A percentile compares a stretch with the other conserved stretches of the same genome.
phyloP scores from a whole-genome alignment of 2,113 vertebrate species.

The Dermatemys mawii region DNA sequence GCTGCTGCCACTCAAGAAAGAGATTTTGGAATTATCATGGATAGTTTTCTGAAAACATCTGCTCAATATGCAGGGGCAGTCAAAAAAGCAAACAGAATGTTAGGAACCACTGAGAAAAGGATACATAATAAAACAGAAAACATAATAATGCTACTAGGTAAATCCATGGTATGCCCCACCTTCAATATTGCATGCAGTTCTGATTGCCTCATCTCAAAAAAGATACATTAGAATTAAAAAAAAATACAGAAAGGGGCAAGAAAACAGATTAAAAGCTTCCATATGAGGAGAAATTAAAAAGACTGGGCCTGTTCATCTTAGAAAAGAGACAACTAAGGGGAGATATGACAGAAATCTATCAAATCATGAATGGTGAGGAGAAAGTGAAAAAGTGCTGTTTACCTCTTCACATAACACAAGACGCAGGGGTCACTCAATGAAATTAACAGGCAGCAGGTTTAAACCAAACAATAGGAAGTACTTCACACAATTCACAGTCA shows the following conservation, averaged over 20 bases:
- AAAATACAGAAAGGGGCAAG: background rate
- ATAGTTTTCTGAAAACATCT: background rate
- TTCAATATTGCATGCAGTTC: background rate
- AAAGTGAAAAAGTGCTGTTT: background rate
- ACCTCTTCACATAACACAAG: background rate
- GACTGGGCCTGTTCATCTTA: background rate
- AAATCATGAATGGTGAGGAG: background rate
- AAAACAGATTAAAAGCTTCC: background rate
- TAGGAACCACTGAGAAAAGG: background rate
- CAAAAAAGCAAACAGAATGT: background rate
- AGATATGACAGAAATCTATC: background rate
- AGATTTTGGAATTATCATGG: background rate
- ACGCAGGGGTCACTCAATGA: background rate
- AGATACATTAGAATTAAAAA: background rate
- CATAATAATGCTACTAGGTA: background rate
- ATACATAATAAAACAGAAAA: background rate
- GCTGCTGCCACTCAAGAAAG: background rate
- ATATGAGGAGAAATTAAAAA: background rate
- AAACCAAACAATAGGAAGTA: background rate
- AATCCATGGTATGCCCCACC: background rate
- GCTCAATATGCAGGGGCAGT: background rate
- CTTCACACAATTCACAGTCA: background rate
- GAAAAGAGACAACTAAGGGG: background rate
- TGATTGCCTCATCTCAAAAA: background rate
- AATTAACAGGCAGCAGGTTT: background rate